Conservation (phyloP, 2,797 vertebrate species). For the Enteromius unitaeniatus region DNA sequence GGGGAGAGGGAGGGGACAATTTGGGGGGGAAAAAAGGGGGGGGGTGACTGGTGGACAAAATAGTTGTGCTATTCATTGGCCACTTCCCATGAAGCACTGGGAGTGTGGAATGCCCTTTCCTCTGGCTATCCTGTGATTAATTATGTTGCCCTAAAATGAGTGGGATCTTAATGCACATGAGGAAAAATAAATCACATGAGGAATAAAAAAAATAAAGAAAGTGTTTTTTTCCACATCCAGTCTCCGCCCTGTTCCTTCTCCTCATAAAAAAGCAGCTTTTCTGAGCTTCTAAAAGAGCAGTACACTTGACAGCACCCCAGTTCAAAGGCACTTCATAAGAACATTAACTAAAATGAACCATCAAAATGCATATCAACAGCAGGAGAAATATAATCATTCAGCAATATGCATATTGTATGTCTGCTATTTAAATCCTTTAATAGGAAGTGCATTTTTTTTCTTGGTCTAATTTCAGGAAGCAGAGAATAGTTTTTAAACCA, state of each 20-base stretch:
- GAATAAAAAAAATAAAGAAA: slow-evolving; percentile 47
- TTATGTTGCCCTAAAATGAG: slow-evolving; percentile 66
- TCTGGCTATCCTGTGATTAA: slow-evolving; percentile 77
- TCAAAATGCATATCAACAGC: not conserved
- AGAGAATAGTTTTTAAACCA: slow-evolving; percentile 46
- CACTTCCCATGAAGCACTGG: slow-evolving; percentile 80
- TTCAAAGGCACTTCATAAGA: not conserved
- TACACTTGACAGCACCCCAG: not conserved
- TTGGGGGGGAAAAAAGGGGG: slow-evolving; percentile 55
- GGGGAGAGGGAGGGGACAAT: slow-evolving; percentile 64
- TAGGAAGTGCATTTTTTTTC: not conserved
- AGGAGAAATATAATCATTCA: not conserved
- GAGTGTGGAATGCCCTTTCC: slow-evolving; percentile 80
- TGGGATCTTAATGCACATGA: slow-evolving; percentile 62
- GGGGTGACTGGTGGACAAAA: slow-evolving; percentile 71
- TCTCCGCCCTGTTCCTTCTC: slow-evolving; percentile 21
- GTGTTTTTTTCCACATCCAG: slow-evolving; percentile 21
- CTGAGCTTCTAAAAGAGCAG: not conserved
- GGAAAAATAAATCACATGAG: slow-evolving; percentile 40
- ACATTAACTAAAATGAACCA: not conserved
- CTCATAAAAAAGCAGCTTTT: not conserved
- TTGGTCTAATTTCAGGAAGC: not conserved
- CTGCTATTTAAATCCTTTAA: not conserved
- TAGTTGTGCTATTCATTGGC: slow-evolving; percentile 78
- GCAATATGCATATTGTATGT: not conserved